phyloP scores from a whole-genome alignment of 2,113 vertebrate genomes.

The Leucoraja erinaceus region DNA sequence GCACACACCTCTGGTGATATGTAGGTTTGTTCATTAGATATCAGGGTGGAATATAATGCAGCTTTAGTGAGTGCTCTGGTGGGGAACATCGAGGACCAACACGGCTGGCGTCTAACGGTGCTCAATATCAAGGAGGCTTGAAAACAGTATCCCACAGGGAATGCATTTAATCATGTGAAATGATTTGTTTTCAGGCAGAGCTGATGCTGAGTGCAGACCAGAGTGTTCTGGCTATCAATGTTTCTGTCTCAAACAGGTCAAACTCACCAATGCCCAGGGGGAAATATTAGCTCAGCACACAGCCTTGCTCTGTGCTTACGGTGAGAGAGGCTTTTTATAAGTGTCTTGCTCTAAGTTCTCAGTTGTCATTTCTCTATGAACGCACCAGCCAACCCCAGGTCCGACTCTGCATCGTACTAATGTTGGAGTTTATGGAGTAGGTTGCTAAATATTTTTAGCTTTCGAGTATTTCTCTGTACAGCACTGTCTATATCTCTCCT shows the following conservation, averaged over 20 bases:
- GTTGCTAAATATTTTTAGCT: too few relatives aligned
- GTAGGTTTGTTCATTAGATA: constrained; percentile 1
- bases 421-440: background rate
- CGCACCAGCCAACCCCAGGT: background rate
- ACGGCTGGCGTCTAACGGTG: background rate
- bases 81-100: background rate
- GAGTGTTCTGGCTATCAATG: constrained; percentile 16
- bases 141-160: background rate
- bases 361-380: background rate
- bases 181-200: constrained; percentile 7
- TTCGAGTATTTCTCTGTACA: too few relatives aligned
- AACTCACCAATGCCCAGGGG: constrained; percentile 3
- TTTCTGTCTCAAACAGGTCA: background rate
- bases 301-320: background rate
- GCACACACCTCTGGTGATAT: background rate
- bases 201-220: background rate
- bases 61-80: background rate
- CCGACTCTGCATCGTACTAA: background rate
- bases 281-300: background rate
- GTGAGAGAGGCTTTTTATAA: constrained; percentile 19
- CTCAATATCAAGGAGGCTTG: background rate
- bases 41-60: background rate
- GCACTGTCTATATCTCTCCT: too few relatives aligned
- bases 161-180: constrained; percentile 4
- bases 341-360: background rate